A percentile compares a stretch with the other conserved stretches of the same genome.
Evolutionary conservation across 2,113 vertebrate species (phyloP).

Genomic region (Hoplias malabaricus): DNA sequence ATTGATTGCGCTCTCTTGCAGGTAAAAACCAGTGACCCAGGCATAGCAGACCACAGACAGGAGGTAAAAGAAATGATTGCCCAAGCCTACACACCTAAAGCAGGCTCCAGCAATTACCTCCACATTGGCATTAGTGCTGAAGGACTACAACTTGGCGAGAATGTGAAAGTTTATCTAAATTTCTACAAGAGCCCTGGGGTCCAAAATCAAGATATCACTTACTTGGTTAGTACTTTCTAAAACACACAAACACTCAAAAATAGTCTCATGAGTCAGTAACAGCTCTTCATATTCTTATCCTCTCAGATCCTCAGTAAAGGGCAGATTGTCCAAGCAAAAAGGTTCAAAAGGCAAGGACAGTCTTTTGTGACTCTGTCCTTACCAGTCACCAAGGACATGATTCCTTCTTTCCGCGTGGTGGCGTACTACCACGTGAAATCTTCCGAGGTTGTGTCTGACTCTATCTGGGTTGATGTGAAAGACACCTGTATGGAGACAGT

Average conservation of each 20-base stretch:
- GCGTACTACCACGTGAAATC: constrained; percentile 38
- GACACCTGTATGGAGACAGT: constrained; percentile 71
- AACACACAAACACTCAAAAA: too few species aligned
- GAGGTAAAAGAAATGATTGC: constrained; percentile 54
- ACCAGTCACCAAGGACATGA: too few species aligned
- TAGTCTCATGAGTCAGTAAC: too few species aligned
- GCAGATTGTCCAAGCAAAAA: constrained; percentile 50
- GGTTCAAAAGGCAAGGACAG: constrained; percentile 46
- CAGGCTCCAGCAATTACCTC: constrained; percentile 56
- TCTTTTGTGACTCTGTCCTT: too few species aligned
- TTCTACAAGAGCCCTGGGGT: too few species aligned
- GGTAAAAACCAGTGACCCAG: too few species aligned
- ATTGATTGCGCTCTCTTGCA: not conserved
- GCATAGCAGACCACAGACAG: constrained; percentile 27
- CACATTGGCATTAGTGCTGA: constrained; percentile 59
- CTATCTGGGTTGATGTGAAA: constrained; percentile 48
- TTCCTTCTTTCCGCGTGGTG: constrained; percentile 61
- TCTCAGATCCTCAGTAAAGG: constrained; percentile 63
- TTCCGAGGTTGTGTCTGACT: too few species aligned
- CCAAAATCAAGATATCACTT: constrained; percentile 54
- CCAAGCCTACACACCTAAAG: constrained; percentile 51
- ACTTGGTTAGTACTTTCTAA: constrained; percentile 10
- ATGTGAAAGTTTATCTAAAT: too few species aligned
- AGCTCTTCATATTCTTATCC: too few species aligned
- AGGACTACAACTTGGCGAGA: constrained; percentile 18